Evolutionary conservation across 30 jellyfish, hydroid and myxozoan species (phyloP).

Genomic region (Haliclystus octoradiatus): DNA sequence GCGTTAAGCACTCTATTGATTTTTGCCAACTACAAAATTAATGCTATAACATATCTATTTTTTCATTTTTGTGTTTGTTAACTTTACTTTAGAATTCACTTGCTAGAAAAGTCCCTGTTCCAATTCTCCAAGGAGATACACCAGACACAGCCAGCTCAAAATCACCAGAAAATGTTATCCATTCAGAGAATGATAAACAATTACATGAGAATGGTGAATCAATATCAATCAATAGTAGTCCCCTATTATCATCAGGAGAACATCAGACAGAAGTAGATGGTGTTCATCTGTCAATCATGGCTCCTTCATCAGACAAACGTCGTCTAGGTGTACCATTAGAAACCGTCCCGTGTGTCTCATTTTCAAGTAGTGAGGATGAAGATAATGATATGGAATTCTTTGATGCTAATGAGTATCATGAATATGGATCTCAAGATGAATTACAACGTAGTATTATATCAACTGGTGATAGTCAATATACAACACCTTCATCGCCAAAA

Average conservation of each 20-base stretch:
- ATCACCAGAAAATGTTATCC: not conserved
- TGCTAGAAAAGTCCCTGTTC: conserved; percentile 85
- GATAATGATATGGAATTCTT: conserved; percentile 72
- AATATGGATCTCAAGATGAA: conserved; percentile 3
- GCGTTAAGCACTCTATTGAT: no score
- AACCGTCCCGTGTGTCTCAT: conserved; percentile 76
- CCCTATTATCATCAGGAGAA: not conserved
- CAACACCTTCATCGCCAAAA: not conserved
- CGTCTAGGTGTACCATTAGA: conserved; percentile 8
- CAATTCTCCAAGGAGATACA: conserved; percentile 30
- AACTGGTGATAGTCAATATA: not conserved
- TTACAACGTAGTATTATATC: not conserved
- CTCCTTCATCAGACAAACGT: not conserved
- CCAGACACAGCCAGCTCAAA: not conserved
- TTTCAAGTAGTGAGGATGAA: conserved; percentile 75
- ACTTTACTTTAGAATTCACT: conserved; percentile 32
- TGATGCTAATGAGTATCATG: conserved; percentile 75
- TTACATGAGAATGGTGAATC: not conserved
- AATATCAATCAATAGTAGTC: no score
- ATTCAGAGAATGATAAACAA: not conserved
- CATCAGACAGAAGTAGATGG: not conserved
- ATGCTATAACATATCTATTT: no score
- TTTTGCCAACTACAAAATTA: no score
- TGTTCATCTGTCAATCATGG: not conserved
- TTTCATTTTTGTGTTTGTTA: no score